These are phyloP conservation scores for Jaculus jaculus DNA, from an alignment of 2,113 vertebrate species.

Conservation along the genomic window DNA sequence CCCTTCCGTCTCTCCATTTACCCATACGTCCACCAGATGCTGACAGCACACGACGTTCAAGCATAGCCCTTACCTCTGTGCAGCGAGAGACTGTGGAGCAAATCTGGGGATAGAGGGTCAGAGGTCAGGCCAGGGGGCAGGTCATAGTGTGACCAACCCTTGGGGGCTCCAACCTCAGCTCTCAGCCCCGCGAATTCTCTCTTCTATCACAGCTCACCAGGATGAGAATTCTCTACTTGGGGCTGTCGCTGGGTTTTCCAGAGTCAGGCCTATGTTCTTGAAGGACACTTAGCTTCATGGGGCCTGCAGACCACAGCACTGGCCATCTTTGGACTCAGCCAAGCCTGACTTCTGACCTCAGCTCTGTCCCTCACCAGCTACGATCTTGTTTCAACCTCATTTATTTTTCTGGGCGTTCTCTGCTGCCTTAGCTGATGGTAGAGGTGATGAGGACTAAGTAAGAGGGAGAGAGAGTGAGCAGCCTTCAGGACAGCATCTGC, in stretches of 20 bases:
- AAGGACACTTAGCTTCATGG: not conserved
- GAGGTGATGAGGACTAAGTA: not conserved
- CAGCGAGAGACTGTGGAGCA: too few species aligned
- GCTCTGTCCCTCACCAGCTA: not conserved
- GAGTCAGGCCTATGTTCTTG: fast-evolving
- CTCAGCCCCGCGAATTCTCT: too few species aligned
- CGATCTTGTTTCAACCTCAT: not conserved
- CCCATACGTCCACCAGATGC: too few species aligned
- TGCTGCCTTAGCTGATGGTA: not conserved
- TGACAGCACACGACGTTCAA: too few species aligned
- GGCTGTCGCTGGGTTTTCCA: not conserved
- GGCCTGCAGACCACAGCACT: not conserved
- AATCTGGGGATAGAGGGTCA: too few species aligned
- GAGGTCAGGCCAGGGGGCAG: too few species aligned
- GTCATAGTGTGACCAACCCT: too few species aligned
- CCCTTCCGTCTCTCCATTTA: not conserved
- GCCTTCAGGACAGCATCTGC: fast-evolving
- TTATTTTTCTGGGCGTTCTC: fast-evolving
- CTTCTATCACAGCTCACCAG: not conserved
- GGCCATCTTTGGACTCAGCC: not conserved
- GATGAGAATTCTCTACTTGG: not conserved
- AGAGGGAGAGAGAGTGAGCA: not conserved
- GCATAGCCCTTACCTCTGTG: too few species aligned
- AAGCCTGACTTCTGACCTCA: not conserved
- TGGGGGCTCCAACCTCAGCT: too few species aligned